Base-by-base conservation (phyloP, 2,113 vertebrate species). In the Solea senegalensis region DNA sequence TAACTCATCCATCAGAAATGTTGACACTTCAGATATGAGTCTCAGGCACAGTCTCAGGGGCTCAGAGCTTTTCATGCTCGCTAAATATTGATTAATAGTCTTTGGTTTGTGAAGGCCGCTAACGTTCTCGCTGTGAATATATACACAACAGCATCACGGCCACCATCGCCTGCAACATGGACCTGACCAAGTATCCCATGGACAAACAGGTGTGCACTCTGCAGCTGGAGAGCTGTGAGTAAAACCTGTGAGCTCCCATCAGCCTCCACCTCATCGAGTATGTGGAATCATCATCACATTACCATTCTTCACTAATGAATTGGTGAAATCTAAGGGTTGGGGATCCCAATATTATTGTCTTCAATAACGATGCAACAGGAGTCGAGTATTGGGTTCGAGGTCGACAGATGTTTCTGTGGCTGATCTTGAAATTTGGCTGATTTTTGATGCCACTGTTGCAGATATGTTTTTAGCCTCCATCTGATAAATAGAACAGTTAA, bases 141-240 rank as follows among this genome's bases (percentile, higher is more conserved):
- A 65, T 16, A 49, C 46, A 51, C 72, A 13, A 81, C 88, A 97
- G 95, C 86, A 96, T 96, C 88, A 97, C 95, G 0, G 93, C 96
- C 11, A 96, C 96, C 16, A 96, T 97, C 28, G 94, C 96, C 50
- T 97, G 95, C 85, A 97, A 94, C 88, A 97, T 96, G 96, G 96
- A 97, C 78, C 89, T 97, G 77, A 96, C 95, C 67, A 97, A 97
- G 86, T 97, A 97, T 71, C 96, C 96, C 0, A 97, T 96, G 95
- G 95, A 97, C 91, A 95, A 95, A 75, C 95, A 97, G 92, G 95
- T 91, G 1, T 97, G 96, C 90, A 96, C 94, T 65, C 90, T 97
- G 83, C 95, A 97, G 93, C 95, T 97, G 76, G 96, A 97, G 92
- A 97, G 95, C 94, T 97, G 96, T 96, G 94, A 96, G 95, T 90